A percentile compares a stretch with the other conserved stretches of the same genome.
These are phyloP conservation scores for Spodoptera exigua DNA, from an alignment of 2,888 invertebrate genomes.

Conservation along the genomic window DNA sequence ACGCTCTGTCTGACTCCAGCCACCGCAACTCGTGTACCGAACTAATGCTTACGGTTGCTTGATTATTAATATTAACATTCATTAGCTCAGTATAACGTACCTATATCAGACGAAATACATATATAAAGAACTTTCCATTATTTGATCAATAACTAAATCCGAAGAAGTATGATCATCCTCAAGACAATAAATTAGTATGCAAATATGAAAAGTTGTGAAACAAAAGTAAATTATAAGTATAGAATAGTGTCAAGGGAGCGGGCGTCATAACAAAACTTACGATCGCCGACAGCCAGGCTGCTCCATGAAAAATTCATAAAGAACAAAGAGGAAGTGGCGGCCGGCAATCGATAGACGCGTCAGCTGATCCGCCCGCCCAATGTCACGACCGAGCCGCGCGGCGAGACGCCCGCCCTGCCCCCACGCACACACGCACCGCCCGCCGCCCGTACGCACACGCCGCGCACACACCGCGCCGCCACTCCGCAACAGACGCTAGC, in stretches of 20 bases:
- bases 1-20: conserved; percentile 27
- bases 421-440: conserved; percentile 56
- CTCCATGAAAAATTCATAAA: conserved; percentile 84
- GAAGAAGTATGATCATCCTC: not conserved
- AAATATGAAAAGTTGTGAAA: conserved; percentile 36
- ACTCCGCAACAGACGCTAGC: conserved; percentile 22
- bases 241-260: conserved; percentile 32
- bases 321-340: conserved; percentile 80
- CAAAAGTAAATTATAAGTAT: conserved; percentile 32
- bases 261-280: conserved; percentile 73
- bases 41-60: conserved; percentile 7
- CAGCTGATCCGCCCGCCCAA: conserved; percentile 88
- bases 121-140: not conserved
- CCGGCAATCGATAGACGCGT: conserved; percentile 80
- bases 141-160: not conserved
- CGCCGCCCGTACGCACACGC: conserved; percentile 39
- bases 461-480: conserved; percentile 27
- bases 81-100: no score
- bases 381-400: conserved; percentile 81
- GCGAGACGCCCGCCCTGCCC: conserved; percentile 65
- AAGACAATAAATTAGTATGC: conserved; percentile 33
- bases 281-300: conserved; percentile 41
- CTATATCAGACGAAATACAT: not conserved
- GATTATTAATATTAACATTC: conserved; percentile 2
- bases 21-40: conserved; percentile 23